These are phyloP conservation scores for Hystrix cristata DNA, from an alignment of 2,113 vertebrate species.

Conservation along the genomic window DNA sequence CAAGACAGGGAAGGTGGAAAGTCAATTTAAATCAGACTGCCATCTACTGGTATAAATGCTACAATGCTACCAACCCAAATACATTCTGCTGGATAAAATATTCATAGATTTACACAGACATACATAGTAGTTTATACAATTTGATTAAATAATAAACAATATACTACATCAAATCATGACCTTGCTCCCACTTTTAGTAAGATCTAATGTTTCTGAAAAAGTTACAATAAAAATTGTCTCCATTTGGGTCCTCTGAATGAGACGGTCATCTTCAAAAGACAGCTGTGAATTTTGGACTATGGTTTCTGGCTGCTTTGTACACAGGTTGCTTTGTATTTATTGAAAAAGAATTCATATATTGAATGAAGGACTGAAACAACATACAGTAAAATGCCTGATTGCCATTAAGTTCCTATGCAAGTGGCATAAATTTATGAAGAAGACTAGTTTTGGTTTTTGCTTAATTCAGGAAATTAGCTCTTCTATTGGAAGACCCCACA, in stretches of 20 bases:
- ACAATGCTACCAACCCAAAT: not conserved
- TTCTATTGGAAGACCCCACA: not conserved
- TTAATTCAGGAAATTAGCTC: not conserved
- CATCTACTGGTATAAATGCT: constrained; percentile 84
- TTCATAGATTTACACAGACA: not conserved
- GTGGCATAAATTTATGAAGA: not conserved
- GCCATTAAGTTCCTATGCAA: not conserved
- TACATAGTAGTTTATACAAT: not conserved
- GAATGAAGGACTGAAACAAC: constrained; percentile 16
- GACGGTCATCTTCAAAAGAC: constrained; percentile 19
- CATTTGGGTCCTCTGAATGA: constrained; percentile 13
- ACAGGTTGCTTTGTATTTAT: not conserved
- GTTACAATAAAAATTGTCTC: not conserved
- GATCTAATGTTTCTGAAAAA: constrained; percentile 1
- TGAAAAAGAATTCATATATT: not conserved
- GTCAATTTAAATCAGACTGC: constrained; percentile 81
- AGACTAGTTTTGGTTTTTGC: not conserved
- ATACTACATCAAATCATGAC: not conserved
- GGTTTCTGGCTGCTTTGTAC: not conserved
- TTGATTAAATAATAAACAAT: not conserved
- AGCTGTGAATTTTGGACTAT: not conserved
- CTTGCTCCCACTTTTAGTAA: not conserved
- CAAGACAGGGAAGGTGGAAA: not conserved
- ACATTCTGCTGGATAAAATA: not conserved
- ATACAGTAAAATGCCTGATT: not conserved